Base-by-base conservation (phyloP, 2,113 vertebrate species). In the Leptobrachium leishanense region DNA sequence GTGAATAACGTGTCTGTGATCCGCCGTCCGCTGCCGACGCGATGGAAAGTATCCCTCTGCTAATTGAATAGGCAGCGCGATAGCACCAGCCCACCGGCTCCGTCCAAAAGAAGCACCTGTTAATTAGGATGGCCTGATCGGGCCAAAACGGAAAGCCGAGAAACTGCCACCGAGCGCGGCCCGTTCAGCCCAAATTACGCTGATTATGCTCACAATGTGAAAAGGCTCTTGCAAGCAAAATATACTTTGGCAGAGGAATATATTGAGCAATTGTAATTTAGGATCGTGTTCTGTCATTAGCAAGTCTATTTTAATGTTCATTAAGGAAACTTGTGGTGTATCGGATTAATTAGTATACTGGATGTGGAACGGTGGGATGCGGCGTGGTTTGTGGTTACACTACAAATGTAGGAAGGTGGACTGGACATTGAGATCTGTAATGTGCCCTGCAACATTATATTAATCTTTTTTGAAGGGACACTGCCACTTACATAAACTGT, bases 91-190 rank as follows among this genome's bases (percentile, higher is more conserved):
- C 2, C 5, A n/a, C 39, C 63, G 13, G 13, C n/a, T 2, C 69
- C 31, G 69, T 72, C 77, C 77, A 72, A 66, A 44, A 40, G 20
- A 62, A 72, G 40, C 77, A 57, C 69, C 77, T 72, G 77, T 46
- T 72, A 72, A 79, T 79, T 79, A 72, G 42, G 6, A 53, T 64
- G 4, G 13, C 43, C 6, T 63, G 44, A 54, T 44, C 1, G 76
- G 44, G 68, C 67, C 76, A 70, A 67, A 43, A 76, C 0, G 12
- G 9, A 7, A 20, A 39, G 10, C 39, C 3, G 3, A 66, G 64
- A 41, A 11, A 3, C 64, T 66, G 64, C 44, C 20, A 42, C 64
- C 5, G 64, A 67, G 55, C 9, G 12, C 13, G 13, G 13, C 10
- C 9, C 55, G 13, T 12, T 59, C 13, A 59, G 62, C n/a, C 3